Conservation (phyloP, 2,797 vertebrate genomes). For the Bryconaethiops microstoma region DNA sequence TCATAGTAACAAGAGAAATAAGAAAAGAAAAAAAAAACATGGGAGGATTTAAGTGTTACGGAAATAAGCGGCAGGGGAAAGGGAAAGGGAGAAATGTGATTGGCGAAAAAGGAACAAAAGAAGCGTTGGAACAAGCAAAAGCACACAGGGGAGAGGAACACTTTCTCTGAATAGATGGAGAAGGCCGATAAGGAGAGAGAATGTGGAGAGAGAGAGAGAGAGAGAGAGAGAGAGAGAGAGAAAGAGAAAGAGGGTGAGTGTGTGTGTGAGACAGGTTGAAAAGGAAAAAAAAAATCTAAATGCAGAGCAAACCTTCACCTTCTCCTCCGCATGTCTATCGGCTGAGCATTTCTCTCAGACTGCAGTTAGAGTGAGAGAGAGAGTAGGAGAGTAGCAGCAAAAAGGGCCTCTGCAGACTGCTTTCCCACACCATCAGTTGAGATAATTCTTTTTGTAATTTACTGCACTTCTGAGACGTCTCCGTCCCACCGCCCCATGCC, state of each 20-base stretch:
- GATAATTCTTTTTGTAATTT: conserved; percentile 65
- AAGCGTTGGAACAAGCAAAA: conserved; percentile 24
- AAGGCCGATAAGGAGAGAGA: conserved; percentile 18
- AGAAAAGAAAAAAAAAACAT: conserved; percentile 12
- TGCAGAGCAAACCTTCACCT: conserved; percentile 69
- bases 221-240: not conserved
- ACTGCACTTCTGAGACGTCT: conserved; percentile 46
- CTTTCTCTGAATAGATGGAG: conserved; percentile 27
- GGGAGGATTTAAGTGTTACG: conserved; percentile 3
- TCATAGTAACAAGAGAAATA: conserved; percentile 52
- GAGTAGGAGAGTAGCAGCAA: conserved; percentile 15
- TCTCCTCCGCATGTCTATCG: conserved; percentile 67
- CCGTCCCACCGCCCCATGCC: conserved; percentile 30
- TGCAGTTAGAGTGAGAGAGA: conserved; percentile 35
- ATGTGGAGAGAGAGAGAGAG: not conserved
- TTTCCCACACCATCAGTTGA: conserved; percentile 57
- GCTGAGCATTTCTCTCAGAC: conserved; percentile 66
- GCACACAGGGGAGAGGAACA: not conserved
- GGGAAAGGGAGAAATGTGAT: not conserved
- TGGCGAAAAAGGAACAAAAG: conserved; percentile 37
- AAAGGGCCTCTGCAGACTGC: conserved; percentile 52
- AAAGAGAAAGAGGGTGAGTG: not conserved
- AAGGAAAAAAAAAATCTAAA: conserved; percentile 35
- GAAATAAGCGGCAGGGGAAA: conserved; percentile 19
- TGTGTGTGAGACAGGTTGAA: conserved; percentile 59